Evolutionary conservation across 2,113 vertebrate genomes (phyloP), one percentile per base, ranked within the genome.

Genomic region (Oenanthe oenanthe): DNA sequence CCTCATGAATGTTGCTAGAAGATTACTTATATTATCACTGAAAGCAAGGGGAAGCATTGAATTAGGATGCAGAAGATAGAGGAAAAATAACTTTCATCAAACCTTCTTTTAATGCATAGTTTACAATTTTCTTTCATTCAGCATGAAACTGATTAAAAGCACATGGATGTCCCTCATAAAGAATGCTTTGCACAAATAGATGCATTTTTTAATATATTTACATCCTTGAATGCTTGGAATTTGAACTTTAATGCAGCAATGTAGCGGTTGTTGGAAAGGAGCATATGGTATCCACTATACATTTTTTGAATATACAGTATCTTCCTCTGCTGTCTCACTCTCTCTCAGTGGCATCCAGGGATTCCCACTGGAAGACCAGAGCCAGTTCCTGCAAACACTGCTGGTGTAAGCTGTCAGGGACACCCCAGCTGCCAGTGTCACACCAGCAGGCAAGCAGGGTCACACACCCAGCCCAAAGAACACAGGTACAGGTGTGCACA

Each of bases 51-150:
- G 94, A 97, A 98, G 96, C 95, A 91, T 89, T 95, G 97, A 98
- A 98, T 98, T 98, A 98, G 97, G 96, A 98, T 98, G 97, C 98
- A 96, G 95, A 96, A 97, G 97, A 98, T 96, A 98, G 92, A 94
- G 80, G 97, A 96, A 92, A 98, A 98, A 98, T 96, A 98, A 98
- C 97, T 98, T 98, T 95, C 89, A 60, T 95, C 97, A 98, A 98
- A 98, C 98, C 98, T 98, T 97, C 96, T 97, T 98, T 97, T 98
- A 98, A 98, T 98, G 97, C 97, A 97, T 97, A 98, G 97, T 98
- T 98, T 98, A 97, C 97, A 96, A 97, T 98, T 98, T 98, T 97
- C 97, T 97, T 98, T 97, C 94, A 94, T 98, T 96, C 98, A 97
- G 98, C 97, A 58, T 97, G 97, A 97, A 97, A 97, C 97, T 98